Conservation (phyloP, 1,140 invertebrate genomes). For the Gryllus bimaculatus region DNA sequence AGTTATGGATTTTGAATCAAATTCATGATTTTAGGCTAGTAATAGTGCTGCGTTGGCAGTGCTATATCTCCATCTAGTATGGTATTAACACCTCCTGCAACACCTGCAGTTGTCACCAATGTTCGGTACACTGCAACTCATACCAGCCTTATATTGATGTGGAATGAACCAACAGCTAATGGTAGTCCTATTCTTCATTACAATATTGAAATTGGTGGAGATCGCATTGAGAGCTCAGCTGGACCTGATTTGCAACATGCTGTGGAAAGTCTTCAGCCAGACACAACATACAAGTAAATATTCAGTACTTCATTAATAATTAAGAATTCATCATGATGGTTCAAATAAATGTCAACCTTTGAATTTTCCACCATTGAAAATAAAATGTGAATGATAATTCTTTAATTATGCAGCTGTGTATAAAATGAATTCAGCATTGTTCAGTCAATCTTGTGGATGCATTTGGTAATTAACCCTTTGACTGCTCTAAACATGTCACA, state of each 20-base stretch:
- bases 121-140: constrained; percentile 51
- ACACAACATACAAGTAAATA: constrained; percentile 46
- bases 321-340: neutral
- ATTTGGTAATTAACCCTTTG: too few species aligned
- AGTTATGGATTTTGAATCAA: too few species aligned
- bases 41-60: constrained; percentile 68
- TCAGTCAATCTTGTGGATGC: too few species aligned
- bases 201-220: constrained; percentile 61
- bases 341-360: neutral
- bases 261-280: constrained; percentile 41
- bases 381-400: too few species aligned
- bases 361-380: too few species aligned
- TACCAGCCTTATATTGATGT: constrained; percentile 54
- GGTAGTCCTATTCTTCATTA: constrained; percentile 64
- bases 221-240: constrained; percentile 42
- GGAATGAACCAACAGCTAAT: constrained; percentile 61
- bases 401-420: too few species aligned
- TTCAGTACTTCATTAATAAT: too few species aligned
- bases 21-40: constrained; percentile 41
- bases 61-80: constrained; percentile 51
- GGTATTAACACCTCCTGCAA: constrained; percentile 57
- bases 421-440: too few species aligned
- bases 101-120: constrained; percentile 55
- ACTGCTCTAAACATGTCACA: too few species aligned
- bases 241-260: constrained; percentile 32